Evolutionary conservation across 2,888 invertebrate species (phyloP), one percentile per base, ranked within the genome.

Genomic region (Ectemnius cavifrons): DNA sequence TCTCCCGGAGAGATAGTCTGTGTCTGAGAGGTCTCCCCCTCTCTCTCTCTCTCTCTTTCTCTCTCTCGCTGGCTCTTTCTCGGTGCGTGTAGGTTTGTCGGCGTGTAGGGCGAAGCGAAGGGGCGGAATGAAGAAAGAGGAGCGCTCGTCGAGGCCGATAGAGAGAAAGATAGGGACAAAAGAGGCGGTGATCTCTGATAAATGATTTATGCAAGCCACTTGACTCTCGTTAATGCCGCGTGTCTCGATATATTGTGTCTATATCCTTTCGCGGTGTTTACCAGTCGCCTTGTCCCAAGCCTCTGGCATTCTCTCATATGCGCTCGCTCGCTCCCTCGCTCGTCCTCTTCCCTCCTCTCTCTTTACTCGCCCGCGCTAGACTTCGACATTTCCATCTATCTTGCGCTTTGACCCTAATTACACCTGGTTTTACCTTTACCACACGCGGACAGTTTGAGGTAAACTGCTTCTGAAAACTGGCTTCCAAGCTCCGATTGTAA

Each of bases 181-280:
- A 61, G 63, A 67, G 72, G 72, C 70, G 74, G 71, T 69, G 71
- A 79, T 80, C 79, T 78, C 80, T 82, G 85, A 86, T 84, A 84
- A 84, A 82, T 86, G 85, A 86, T 86, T 86, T 86, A 86, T 86
- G 80, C 81, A 78, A 74, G 64, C 78, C 80, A 84, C 81, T 85
- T 83, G 81, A 81, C 79, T 83, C 77, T 85, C 73, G 80, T 85
- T 84, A 84, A 86, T 83, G 72, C 67, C 62, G 64, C 47, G 73
- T 65, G 71, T 75, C 67, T 72, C 83, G 71, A 78, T 83, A 81
- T 67, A 73, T 78, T 68, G 77, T 74, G 73, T 75, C 78, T 69
- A 49, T 77, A 73, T 64, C 70, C 71, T 67, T 75, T 64, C 67
- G 63, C 67, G 67, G 70, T 72, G 47, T 74, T 71, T 67, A 76